These are phyloP conservation scores for Heliconius charithonia DNA, from an alignment of 2,888 invertebrate genomes.

Conservation along the genomic window DNA sequence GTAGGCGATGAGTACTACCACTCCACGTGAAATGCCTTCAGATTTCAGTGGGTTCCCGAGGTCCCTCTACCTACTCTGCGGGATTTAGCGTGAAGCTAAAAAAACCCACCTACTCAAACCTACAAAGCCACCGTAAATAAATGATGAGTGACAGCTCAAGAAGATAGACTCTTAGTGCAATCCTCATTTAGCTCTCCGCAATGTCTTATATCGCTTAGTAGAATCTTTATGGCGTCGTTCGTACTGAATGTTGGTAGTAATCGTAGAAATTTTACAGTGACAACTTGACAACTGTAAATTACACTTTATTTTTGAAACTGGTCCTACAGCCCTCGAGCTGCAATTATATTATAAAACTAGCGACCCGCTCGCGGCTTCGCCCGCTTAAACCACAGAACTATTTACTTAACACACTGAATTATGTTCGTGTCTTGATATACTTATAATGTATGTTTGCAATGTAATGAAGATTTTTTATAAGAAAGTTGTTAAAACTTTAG, in stretches of 20 bases:
- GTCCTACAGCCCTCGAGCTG: not conserved
- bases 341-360: not conserved
- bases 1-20: too few relatives aligned
- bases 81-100: too few relatives aligned
- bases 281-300: constrained; percentile 16
- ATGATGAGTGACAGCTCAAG: not conserved
- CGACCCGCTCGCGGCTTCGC: too few relatives aligned
- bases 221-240: constrained; percentile 10
- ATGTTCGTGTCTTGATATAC: too few relatives aligned
- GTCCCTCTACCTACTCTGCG: not conserved
- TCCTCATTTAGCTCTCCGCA: not conserved
- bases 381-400: too few relatives aligned
- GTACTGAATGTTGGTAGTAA: not conserved
- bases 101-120: too few relatives aligned
- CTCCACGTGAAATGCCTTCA: too few relatives aligned
- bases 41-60: too few relatives aligned
- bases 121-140: not conserved
- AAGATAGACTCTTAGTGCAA: not conserved
- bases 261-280: not conserved
- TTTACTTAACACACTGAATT: too few relatives aligned
- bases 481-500: too few relatives aligned
- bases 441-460: too few relatives aligned
- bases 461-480: too few relatives aligned
- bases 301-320: constrained; percentile 13
- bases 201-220: not conserved